Conservation (phyloP, 2,113 vertebrate species). For the Cheirogaleus medius region DNA sequence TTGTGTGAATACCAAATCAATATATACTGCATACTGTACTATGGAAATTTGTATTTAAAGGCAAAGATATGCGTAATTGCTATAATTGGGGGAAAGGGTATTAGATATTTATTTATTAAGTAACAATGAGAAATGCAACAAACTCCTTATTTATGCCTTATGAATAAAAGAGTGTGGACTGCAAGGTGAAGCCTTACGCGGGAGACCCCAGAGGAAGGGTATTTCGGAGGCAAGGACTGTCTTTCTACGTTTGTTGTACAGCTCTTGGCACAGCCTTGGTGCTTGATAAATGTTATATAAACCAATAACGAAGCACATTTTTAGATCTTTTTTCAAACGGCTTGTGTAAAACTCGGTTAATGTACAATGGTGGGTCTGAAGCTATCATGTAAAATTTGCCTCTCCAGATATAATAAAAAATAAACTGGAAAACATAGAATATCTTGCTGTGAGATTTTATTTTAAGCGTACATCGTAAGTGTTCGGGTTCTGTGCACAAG, state of each 20-base stretch:
- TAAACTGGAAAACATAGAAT: constrained; percentile 79
- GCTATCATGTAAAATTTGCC: constrained; percentile 82
- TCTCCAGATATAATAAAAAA: constrained; percentile 83
- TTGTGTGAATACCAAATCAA: constrained; percentile 79
- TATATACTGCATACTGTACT: constrained; percentile 75
- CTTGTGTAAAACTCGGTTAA: constrained; percentile 80
- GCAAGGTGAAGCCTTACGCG: constrained; percentile 59
- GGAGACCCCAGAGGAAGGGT: background rate
- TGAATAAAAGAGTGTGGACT: constrained; percentile 78
- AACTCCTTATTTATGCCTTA: constrained; percentile 87
- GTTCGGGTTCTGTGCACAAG: background rate
- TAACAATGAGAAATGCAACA: constrained; percentile 81
- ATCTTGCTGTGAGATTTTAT: background rate
- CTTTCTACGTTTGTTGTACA: constrained; percentile 34
- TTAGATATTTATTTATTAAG: constrained; percentile 81
- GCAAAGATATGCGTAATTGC: constrained; percentile 73
- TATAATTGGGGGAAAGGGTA: constrained; percentile 76
- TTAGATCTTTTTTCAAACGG: constrained; percentile 78
- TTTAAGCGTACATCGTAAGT: background rate
- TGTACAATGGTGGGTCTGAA: constrained; percentile 81
- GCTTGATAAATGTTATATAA: constrained; percentile 74
- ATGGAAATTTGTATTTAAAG: constrained; percentile 81
- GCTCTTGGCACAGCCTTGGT: constrained; percentile 68
- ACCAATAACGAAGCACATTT: constrained; percentile 72
- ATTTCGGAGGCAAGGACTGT: constrained; percentile 43